Evolutionary conservation across 2,888 invertebrate genomes (phyloP), one percentile per base, ranked within the genome.

Genomic region (Tenthredo distinguenda): DNA sequence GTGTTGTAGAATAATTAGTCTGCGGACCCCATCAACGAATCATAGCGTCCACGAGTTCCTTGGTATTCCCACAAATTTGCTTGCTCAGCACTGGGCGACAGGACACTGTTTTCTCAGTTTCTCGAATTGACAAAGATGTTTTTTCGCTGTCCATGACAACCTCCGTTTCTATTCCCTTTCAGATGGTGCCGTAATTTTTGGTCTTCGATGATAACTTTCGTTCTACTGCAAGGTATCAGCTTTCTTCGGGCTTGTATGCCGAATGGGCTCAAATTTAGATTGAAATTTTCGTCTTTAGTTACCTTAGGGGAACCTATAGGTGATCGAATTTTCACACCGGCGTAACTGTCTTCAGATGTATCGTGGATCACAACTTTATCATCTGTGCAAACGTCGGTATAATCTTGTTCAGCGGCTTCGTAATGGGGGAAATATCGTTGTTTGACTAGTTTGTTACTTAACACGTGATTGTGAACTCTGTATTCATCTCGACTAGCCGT

Each of bases 1-100:
- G 68, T 47, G 65, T 68, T 68, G 83, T 68, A 5, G 83, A 47
- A 83, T 83, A 83, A 83, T 83, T 83, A 34, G 68, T 68, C 55
- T 83, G 40, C 47, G 83, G 83, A 43, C 65, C 68, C 83, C 68
- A 68, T 68, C 83, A 83, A 26, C 40, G 65, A n/a, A 68, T 83
- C 83, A 83, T 83, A 40, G 83, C 83, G 47, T 68, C 47, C 7
- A 15, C 43, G 43, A 83, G 34, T 26, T 62, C 40, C 26, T 68
- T 43, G 18, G 43, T 15, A 6, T 83, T 40, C 31, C 65, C 55
- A 12, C 4, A 47, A 31, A 68, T 47, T 68, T 83, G 68, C 55
- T 68, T 68, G 43, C 83, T 65, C 18, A 65, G 15, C 5, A 83
- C 47, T 15, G 83, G 83, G 18, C 21, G 65, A 43, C 65, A 68